Evolutionary conservation across 1,140 invertebrate genomes (phyloP).

Genomic region (Temnothorax curvispinosus): DNA sequence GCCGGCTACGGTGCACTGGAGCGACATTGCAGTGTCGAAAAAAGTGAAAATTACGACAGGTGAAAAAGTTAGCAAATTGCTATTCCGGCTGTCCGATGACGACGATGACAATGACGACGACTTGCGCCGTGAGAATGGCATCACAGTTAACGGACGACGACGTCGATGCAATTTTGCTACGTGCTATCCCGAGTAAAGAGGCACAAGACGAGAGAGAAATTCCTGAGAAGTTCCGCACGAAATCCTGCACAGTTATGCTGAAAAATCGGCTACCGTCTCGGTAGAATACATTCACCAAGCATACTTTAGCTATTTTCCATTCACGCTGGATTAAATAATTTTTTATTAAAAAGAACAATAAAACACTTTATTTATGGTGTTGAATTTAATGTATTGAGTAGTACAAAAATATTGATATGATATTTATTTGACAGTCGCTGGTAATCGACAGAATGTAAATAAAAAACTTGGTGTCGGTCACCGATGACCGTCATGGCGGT

Average conservation of each 20-base stretch:
- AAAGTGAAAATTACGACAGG: constrained; percentile 50
- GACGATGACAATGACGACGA: neutral
- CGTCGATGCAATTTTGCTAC: constrained; percentile 2
- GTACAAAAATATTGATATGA: too few species aligned
- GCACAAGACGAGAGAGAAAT: neutral
- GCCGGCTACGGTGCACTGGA: neutral
- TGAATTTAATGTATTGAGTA: too few species aligned
- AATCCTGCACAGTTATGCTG: neutral
- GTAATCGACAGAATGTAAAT: too few species aligned
- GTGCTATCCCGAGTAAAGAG: neutral
- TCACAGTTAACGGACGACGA: neutral
- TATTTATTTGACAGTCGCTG: too few species aligned
- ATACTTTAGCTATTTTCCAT: too few species aligned
- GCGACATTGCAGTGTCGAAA: constrained; percentile 32
- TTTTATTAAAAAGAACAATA: neutral
- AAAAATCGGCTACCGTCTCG: neutral
- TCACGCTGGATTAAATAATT: too few species aligned
- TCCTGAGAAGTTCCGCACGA: neutral
- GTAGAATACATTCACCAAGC: too few species aligned
- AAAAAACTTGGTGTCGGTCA: too few species aligned
- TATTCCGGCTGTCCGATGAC: neutral
- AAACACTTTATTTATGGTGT: too few species aligned
- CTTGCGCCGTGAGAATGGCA: neutral
- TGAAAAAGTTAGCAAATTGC: constrained; percentile 19
- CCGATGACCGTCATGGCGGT: too few species aligned